Evolutionary conservation across 2,113 vertebrate species (phyloP), one percentile per base, ranked within the genome.

Genomic region (Ochotona princeps): DNA sequence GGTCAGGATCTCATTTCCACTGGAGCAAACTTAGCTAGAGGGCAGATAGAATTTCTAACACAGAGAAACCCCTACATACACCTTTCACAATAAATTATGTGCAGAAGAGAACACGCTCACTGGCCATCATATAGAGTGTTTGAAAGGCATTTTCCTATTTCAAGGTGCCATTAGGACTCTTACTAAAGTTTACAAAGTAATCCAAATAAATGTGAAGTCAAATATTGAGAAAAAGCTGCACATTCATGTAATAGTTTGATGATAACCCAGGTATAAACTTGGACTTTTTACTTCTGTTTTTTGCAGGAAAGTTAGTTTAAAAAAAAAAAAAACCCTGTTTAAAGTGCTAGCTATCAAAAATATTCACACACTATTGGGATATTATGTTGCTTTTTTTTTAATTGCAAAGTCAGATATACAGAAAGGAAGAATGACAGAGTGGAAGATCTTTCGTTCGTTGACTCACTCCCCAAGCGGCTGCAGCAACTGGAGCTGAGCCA

Each of bases 1-100:
- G 96, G 94, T 96, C 97, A 96, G 96, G 88, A 96, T 96, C 95
- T 96, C 95, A 97, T 97, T 97, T 95, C 84, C 84, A 96, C 96
- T 66, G 92, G 93, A 97, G 81, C 83, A 95, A 96, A 96, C 92
- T 94, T 96, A 80, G 97, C 95, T 95, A 57, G 74, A 90, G 92
- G 96, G 96, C 91, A 97, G 94, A 95, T 69, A 94, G 83, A 90
- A 87, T 96, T 95, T 95, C 83, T 88, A 72, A 89, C 89, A 67
- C 65, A 87, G 70, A 65, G 78, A 92, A 51, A 21, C 72, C 5
- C 1, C 81, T 13, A 20, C 32, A 70, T 28, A 83, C 30, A 89
- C 47, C 72, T 57, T 70, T 93, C 25, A 7, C 28, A 90, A 66
- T 78, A 94, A 95, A 96, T 96, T 96, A 95, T 95, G 51, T 63